Evolutionary conservation across 2,113 vertebrate genomes (phyloP).

Genomic region (Pygoscelis antarcticus): DNA sequence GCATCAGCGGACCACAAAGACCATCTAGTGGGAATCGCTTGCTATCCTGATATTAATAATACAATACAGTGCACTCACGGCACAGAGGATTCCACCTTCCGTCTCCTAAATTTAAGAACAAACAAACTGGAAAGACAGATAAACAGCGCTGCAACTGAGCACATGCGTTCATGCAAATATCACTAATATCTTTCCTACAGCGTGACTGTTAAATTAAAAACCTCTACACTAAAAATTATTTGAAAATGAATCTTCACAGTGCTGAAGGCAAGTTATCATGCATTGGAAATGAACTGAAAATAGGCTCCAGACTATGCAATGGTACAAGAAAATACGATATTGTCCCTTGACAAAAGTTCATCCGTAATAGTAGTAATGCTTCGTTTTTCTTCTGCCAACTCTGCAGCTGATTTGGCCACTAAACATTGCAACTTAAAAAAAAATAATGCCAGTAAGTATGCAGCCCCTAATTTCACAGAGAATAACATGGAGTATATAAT

Average conservation of each 20-base stretch:
- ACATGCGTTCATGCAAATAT: conserved; percentile 3
- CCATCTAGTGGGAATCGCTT: conserved; percentile 66
- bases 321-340: background rate
- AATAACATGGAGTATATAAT: background rate
- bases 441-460: background rate
- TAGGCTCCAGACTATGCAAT: background rate
- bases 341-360: background rate
- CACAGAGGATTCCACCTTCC: conserved; percentile 41
- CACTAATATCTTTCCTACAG: conserved; percentile 2
- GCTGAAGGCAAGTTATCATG: conserved; percentile 4
- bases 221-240: conserved; percentile 8
- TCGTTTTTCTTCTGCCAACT: background rate
- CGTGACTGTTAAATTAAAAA: conserved; percentile 24
- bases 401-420: background rate
- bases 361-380: rapidly evolving
- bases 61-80: conserved; percentile 63
- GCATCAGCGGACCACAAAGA: conserved; percentile 74
- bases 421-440: background rate
- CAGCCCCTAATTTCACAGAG: background rate
- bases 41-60: conserved; percentile 77
- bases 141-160: background rate
- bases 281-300: conserved; percentile 8
- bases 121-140: conserved; percentile 47
- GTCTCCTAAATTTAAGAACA: conserved; percentile 59
- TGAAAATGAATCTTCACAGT: conserved; percentile 10